phyloP scores from a whole-genome alignment of 2,888 invertebrate genomes.

The Hydrotaea cyrtoneurina region DNA sequence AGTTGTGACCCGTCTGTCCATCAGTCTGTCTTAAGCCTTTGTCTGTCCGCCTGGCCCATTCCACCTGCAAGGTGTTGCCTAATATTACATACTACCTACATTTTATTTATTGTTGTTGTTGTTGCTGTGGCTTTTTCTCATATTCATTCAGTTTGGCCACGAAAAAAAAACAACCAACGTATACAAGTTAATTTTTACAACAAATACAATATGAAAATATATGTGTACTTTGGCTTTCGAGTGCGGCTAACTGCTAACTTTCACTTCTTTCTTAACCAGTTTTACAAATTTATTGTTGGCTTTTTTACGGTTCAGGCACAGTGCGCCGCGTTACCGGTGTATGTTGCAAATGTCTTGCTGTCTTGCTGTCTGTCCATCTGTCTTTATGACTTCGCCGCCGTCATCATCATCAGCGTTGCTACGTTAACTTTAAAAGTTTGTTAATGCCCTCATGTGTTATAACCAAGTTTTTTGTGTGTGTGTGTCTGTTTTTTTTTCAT shows the following conservation, averaged over 20 bases:
- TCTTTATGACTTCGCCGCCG: conserved; percentile 1
- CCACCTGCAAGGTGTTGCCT: conserved; percentile 15
- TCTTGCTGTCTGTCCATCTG: not conserved
- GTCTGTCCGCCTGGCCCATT: not conserved
- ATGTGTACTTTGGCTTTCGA: conserved; percentile 17
- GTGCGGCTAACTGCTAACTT: not conserved
- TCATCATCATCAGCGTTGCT: not conserved
- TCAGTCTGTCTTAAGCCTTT: not conserved
- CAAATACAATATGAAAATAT: not conserved
- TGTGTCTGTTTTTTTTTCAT: not conserved
- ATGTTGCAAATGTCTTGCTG: conserved; percentile 4
- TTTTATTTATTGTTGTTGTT: not conserved
- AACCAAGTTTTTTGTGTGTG: not conserved
- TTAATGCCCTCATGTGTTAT: conserved; percentile 9
- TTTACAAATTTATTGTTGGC: not conserved
- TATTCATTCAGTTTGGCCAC: not conserved
- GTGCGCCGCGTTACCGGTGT: not conserved
- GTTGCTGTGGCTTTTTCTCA: not conserved
- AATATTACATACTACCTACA: not conserved
- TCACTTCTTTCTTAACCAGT: conserved; percentile 24
- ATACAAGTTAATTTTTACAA: not conserved
- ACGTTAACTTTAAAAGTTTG: not conserved
- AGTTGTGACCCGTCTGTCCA: too few species aligned
- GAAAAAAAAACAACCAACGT: not conserved
- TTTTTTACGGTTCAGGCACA: not conserved